Percentiles rank a stretch among this genome's conserved stretches.
Conservation (phyloP, 2,113 vertebrate species). For the Erythrocercus mccallii region DNA sequence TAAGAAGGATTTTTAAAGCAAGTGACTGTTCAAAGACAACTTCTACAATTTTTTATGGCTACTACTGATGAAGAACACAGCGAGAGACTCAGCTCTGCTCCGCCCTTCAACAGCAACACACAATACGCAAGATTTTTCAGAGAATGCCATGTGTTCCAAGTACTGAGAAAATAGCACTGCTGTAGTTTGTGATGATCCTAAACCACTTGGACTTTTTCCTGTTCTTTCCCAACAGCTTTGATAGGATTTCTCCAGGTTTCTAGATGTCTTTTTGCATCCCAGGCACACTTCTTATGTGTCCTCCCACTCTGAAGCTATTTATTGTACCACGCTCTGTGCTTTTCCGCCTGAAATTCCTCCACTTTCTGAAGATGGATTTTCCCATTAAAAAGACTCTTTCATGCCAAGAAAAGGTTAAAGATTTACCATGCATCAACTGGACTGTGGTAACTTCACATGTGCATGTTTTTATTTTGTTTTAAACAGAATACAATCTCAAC, state of each 20-base stretch:
- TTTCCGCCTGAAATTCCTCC: background rate
- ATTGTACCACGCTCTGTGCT: background rate
- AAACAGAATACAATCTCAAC: background rate
- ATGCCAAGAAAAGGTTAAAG: background rate
- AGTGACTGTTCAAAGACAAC: rapidly evolving
- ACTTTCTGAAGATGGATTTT: background rate
- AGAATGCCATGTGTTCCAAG: background rate
- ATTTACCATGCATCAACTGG: background rate
- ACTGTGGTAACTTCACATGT: background rate
- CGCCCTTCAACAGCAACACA: background rate
- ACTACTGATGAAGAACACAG: background rate
- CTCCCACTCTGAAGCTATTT: background rate
- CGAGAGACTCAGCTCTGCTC: rapidly evolving
- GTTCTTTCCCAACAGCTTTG: background rate
- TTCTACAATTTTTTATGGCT: background rate
- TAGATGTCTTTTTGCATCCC: background rate
- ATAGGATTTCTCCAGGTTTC: background rate
- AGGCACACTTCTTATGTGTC: background rate
- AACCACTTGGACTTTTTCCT: background rate
- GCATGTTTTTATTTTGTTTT: background rate
- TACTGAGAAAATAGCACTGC: background rate
- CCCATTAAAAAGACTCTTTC: background rate
- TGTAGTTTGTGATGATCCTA: background rate
- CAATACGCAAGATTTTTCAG: background rate
- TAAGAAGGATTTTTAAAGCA: background rate